Evolutionary conservation across 2,113 vertebrate genomes (phyloP), one percentile per base, ranked within the genome.

Genomic region (Cheirogaleus medius): DNA sequence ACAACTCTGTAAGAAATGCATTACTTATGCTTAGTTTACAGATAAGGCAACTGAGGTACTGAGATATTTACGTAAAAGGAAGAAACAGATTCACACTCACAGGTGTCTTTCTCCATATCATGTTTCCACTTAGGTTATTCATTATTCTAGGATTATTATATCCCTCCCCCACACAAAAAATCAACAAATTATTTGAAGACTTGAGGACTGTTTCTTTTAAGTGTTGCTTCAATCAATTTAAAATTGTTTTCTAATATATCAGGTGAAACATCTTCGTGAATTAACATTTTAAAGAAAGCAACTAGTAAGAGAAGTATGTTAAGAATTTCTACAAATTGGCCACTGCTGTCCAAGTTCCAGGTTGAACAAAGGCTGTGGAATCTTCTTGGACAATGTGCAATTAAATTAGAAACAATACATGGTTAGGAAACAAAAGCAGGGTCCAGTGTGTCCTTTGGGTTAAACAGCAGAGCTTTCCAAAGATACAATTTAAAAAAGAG

Each of bases 371-470:
- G 44, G 18, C 69, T 91, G 15, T 96, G 74, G 93, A 97, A 91
- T 88, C 64, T 96, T 60, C 1, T 11, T 98, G 96, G 92, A 97
- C 91, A 63, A 84, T n/a, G 23, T 94, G 91, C 97, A 98, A 97
- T 95, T 96, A 98, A 97, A 58, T 98, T 97, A 98, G 77, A 91
- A 86, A 44, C 32, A 92, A 88, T 95, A 98, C 96, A 97, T 96
- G 95, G 96, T 86, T 94, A 97, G 90, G 96, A 97, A 97, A 97
- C 69, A 87, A 98, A 93, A 97, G 95, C 68, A 90, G 23, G 23
- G 47, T 37, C n/a, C 95, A 96, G 80, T 93, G 42, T 90, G 87
- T 98, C 96, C 97, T 97, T 96, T 97, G 97, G 77, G 71, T 95
- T 92, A 89, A 97, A 94, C 54, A 89, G 88, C 80, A 87, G 58